Percentiles rank a stretch among this genome's conserved stretches.
Evolutionary conservation across 2,888 invertebrate genomes (phyloP).

Genomic region (Choreutis nemorana): DNA sequence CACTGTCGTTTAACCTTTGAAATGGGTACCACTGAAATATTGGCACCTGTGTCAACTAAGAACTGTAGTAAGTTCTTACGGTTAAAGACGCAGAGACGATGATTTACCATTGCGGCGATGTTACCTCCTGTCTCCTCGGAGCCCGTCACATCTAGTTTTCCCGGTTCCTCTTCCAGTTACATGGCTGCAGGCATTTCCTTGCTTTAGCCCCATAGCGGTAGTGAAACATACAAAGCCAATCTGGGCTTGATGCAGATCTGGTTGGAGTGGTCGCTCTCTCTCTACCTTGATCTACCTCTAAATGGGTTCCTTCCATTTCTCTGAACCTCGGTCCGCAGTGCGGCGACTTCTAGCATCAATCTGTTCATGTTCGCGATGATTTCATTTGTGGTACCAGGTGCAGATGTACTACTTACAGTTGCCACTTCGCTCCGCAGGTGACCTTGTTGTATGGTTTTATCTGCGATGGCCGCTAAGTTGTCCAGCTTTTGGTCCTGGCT

Average conservation of each 20-base stretch:
- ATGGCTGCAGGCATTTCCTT: conserved; percentile 8
- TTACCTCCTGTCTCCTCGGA: conserved; percentile 6
- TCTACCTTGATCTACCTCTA: too few relatives aligned
- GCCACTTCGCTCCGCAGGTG: neutral
- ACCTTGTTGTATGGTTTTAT: neutral
- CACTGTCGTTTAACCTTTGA: neutral
- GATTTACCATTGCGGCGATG: conserved; percentile 1
- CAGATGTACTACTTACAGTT: neutral
- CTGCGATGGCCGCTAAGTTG: neutral
- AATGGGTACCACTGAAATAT: conserved; percentile 10
- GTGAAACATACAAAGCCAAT: conserved; percentile 12
- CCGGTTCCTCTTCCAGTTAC: conserved; percentile 8
- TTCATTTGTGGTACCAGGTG: neutral
- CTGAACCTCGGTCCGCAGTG: neutral
- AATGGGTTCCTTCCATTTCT: too few relatives aligned
- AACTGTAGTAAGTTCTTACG: conserved; percentile 4
- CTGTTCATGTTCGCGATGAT: neutral
- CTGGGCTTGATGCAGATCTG: too few relatives aligned
- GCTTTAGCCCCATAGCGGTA: conserved; percentile 7
- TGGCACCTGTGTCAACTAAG: conserved; percentile 12
- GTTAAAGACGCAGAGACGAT: conserved; percentile 11
- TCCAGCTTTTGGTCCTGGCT: neutral
- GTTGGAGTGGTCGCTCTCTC: too few relatives aligned
- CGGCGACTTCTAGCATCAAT: conserved; percentile 1
- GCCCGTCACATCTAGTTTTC: conserved; percentile 7